Evolutionary conservation across 2,797 vertebrate genomes (phyloP), one percentile per base, ranked within the genome.

Genomic region (Pterois miles): DNA sequence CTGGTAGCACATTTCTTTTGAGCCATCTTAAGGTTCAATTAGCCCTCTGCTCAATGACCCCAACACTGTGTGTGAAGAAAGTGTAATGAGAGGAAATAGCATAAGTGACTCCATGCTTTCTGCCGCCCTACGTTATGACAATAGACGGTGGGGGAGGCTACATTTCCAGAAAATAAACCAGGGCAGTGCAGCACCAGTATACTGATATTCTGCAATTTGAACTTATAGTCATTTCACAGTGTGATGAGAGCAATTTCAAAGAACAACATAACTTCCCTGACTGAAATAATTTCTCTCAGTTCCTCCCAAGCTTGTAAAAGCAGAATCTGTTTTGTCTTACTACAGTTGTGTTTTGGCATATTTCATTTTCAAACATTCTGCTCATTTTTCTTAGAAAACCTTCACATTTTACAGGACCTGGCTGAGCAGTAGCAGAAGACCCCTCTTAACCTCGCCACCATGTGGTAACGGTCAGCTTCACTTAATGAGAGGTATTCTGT

Each of bases 391-490:
- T 8, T 31, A 43, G 10, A 80, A 77, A 38, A 65, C 22, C 20
- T 46, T 69, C 13, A 56, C 3, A 67, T 78, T 73, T 77, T 53
- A 74, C 14, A 22, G 53, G 76, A 71, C 71, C 67, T 71, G 36
- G 66, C 74, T 81, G 78, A 86, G 83, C 77, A 83, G 82, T 74
- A 85, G 75, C 78, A 81, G 70, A 75, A 71, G 50, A 84, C 82
- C 83, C 58, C 65, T 81, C 69, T 88, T 82, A 87, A 91, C 91
- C 84, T 78, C 73, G 58, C 57, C 74, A 82, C 82, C 83, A 83
- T 87, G 85, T 92, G 89, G 83, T 86, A 88, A 81, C 86, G 12
- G 90, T 90, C 90, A 91, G 88, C 84, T 78, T 23, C 54, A 62
- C 71, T 74, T 87, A 86, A 85, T 84, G 74, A 89, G 73, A 84